Evolutionary conservation across 2,113 vertebrate genomes (phyloP), one percentile per base, ranked within the genome.

Genomic region (Mastomys coucha): DNA sequence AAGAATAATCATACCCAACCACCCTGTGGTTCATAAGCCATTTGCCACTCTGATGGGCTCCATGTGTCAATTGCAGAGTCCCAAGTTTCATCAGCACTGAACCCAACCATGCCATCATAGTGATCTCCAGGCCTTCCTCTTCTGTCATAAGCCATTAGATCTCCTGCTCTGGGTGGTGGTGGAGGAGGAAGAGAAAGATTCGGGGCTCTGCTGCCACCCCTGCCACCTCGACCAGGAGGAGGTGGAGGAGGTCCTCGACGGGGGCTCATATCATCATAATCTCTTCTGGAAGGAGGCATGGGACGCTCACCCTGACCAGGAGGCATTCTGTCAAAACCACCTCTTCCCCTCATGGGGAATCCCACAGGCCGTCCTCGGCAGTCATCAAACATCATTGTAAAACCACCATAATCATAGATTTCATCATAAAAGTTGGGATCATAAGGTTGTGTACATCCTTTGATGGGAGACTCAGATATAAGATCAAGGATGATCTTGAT

Each of bases 381-480:
- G 91, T 99, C 99, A 98, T 99, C 99, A 95, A 99, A 99, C 99
- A 99, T 99, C 98, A 99, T 99, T 26, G 99, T 99, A 98, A 99
- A 99, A 85, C 99, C 99, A 91, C 99, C 99, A 0, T 99, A 99
- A 98, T 99, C 99, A 0, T 99, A 99, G 0, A 99, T 99, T 98
- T 99, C 99, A 86, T 99, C 99, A 0, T 99, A 99, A 98, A 99
- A 99, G 97, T 99, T 99, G 0, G 99, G 99, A 98, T 99, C 99
- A 0, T 99, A 99, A 58, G 99, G 99, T 96, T 99, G 99, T 67
- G 99, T 99, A 2, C 99, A 99, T 88, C 99, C 99, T 98, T 99
- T 99, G 91, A 99, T 99, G 63, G 99, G 99, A 98, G 99, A 99
- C 99, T 99, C 99, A 88, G 99, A 98, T 82, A 99, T 99, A 95